Conservation (phyloP, 2,113 vertebrate genomes). For the Hucho hucho region DNA sequence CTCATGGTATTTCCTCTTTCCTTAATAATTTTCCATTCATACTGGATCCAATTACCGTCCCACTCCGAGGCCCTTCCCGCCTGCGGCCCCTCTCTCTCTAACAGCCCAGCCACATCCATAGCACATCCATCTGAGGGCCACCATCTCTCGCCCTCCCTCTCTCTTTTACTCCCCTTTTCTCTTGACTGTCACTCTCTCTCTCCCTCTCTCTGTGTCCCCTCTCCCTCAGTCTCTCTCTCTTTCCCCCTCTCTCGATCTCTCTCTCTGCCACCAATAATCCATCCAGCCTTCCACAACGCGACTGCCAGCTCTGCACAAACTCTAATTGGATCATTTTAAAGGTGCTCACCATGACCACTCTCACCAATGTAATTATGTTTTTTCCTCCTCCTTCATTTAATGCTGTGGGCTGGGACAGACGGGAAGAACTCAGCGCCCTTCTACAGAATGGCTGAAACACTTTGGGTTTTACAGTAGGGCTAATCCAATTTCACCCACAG, state of each 20-base stretch:
- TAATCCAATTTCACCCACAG: conserved; percentile 68
- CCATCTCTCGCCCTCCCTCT: no score
- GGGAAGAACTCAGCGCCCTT: background rate
- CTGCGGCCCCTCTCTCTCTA: conserved; percentile 23
- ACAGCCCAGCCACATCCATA: no score
- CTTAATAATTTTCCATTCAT: conserved; percentile 37
- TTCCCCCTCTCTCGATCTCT: background rate
- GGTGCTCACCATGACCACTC: conserved; percentile 66
- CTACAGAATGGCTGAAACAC: conserved; percentile 41
- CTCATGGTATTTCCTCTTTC: background rate
- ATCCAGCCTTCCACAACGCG: conserved; percentile 43
- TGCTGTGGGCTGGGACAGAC: conserved; percentile 32
- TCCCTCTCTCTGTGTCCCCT: background rate
- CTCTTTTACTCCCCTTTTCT: background rate
- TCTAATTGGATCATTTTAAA: conserved; percentile 72
- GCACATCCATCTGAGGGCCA: no score
- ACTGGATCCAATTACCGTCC: conserved; percentile 53
- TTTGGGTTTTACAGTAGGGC: conserved; percentile 57
- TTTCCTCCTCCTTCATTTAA: conserved; percentile 55
- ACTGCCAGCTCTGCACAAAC: conserved; percentile 51
- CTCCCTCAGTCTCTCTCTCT: background rate
- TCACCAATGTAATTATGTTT: conserved; percentile 65
- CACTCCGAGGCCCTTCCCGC: conserved; percentile 41
- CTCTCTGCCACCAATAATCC: background rate
- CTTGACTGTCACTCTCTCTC: no score